Evolutionary conservation across 2,797 vertebrate species (phyloP), one percentile per base, ranked within the genome.

Genomic region (Potorous gilbertii): DNA sequence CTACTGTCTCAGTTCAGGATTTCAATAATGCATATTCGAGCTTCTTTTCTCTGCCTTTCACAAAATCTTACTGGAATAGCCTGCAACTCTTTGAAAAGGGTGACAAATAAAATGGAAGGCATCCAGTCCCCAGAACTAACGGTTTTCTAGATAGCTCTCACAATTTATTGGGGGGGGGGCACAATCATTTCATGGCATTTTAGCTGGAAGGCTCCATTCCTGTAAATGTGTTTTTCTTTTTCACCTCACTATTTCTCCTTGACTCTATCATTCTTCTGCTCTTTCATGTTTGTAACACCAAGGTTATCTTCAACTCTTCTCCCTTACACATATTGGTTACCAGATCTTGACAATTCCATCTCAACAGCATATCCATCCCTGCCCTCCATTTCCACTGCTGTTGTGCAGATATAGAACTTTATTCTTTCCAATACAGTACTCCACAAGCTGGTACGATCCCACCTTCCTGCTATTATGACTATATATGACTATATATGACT

Each of bases 11-110:
- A 59, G 96, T 95, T 95, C 93, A 92, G 92, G 92, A 94, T 96
- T 96, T 97, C 97, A 97, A 96, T 97, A 96, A 96, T 55, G 56
- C 54, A 55, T 95, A 89, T 96, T 91, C 90, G 90, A 96, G 94
- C 95, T 96, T 91, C 93, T 95, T 97, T 95, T 94, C 92, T 74
- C 94, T 87, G 40, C 91, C 94, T 96, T 97, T 96, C 94, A 95
- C 95, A 96, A 96, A 96, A 96, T 94, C 95, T 90, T 90, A 52
- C 29, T 90, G 55, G 89, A 94, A 94, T 91, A 89, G 74, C 97
- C 90, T 93, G 62, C 93, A 96, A 46, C 96, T 96, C 66, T 92
- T 94, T 62, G 31, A 55, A 91, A 96, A 94, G 94, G 92, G 18
- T 92, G 95, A 90, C 18, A 21, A 96, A 81, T 66, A 89, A 96